A percentile compares a stretch with the other conserved stretches of the same genome.
phyloP scores from a whole-genome alignment of 1,140 invertebrate genomes.

The Hestina assimilis region DNA sequence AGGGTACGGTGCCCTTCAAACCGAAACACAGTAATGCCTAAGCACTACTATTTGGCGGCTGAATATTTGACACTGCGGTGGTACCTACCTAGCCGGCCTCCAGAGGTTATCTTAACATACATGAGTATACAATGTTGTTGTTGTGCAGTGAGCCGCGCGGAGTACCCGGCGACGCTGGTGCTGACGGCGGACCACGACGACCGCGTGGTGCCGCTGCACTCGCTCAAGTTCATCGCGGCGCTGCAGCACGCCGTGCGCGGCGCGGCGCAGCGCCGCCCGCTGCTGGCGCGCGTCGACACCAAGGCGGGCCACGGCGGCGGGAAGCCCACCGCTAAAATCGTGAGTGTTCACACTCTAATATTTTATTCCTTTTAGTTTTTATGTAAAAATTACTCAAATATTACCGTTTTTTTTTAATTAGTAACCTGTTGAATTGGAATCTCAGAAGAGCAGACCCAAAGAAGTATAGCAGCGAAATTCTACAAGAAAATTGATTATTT shows the following conservation, averaged over 20 bases:
- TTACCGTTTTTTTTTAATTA: neutral
- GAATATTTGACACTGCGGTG: too few species aligned
- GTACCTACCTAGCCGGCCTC: too few species aligned
- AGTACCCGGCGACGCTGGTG: constrained; percentile 95
- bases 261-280: constrained; percentile 88
- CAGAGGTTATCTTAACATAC: too few species aligned
- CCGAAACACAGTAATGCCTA: too few species aligned
- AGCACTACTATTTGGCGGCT: too few species aligned
- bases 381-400: too few species aligned
- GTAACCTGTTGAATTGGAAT: neutral
- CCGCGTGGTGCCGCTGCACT: constrained; percentile 96
- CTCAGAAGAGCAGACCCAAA: too few species aligned
- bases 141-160: constrained; percentile 46
- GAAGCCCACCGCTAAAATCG: constrained; percentile 95
- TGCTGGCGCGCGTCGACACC: constrained; percentile 94
- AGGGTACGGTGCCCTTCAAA: too few species aligned
- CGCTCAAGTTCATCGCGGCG: constrained; percentile 95
- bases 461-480: too few species aligned
- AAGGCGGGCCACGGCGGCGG: constrained; percentile 98
- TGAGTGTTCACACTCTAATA: constrained; percentile 38
- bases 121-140: too few species aligned
- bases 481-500: too few species aligned
- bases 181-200: constrained; percentile 99
- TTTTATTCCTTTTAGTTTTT: too few species aligned
- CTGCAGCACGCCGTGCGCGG: constrained; percentile 88